Conservation (phyloP, 2,113 vertebrate genomes). For the Nanger granti region DNA sequence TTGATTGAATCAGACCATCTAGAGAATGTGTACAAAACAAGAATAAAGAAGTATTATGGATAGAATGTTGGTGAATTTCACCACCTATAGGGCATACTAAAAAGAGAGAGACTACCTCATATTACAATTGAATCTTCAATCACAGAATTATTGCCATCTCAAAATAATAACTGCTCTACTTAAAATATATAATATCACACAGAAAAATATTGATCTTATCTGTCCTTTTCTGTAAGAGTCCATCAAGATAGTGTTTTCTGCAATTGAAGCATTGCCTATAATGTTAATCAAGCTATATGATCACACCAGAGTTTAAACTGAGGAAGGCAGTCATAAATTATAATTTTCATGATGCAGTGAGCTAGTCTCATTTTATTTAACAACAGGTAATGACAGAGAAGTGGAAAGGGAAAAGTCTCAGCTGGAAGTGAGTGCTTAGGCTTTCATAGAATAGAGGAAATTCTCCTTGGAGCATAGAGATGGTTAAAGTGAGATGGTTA, state of each 20-base stretch:
- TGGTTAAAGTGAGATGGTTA: neutral
- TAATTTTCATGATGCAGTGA: slow-evolving; percentile 10
- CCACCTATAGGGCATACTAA: neutral
- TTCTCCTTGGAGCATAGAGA: neutral
- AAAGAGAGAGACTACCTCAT: neutral
- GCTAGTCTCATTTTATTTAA: slow-evolving; percentile 51
- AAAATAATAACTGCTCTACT: neutral
- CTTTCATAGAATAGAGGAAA: neutral
- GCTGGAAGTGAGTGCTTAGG: neutral
- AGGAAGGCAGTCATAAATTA: slow-evolving; percentile 15
- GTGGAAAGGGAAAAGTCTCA: neutral
- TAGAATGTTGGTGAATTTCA: neutral
- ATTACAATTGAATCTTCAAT: neutral
- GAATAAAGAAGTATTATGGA: neutral
- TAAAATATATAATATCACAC: neutral
- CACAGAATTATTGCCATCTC: neutral
- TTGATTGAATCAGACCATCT: neutral
- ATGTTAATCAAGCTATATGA: slow-evolving; percentile 30
- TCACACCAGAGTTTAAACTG: slow-evolving; percentile 15
- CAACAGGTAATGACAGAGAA: slow-evolving; percentile 8
- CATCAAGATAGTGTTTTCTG: slow-evolving; percentile 20
- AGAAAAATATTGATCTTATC: slow-evolving; percentile 20
- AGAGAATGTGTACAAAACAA: neutral
- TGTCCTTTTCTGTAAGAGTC: slow-evolving; percentile 11
- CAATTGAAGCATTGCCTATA: neutral